Evolutionary conservation across 1,140 invertebrate genomes (phyloP), one percentile per base, ranked within the genome.

Genomic region (Bombus vancouverensis): DNA sequence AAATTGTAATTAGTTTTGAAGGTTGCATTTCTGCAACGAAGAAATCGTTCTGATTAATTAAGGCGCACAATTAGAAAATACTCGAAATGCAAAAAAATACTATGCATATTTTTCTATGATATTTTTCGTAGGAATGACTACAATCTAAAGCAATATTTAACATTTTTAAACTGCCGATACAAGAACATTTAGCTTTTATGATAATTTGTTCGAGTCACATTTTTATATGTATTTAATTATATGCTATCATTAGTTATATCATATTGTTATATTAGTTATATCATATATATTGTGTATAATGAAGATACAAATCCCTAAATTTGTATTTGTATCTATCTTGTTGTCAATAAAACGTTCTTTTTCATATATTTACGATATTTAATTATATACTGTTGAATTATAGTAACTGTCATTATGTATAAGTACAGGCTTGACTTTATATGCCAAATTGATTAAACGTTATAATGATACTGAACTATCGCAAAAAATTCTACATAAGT

Each of bases 301-400:
- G 4, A 22, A 22, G 37, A 70, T 53, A 6, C 9, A 76, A 83
- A 28, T 47, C 22, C 25, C 6, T 2, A 12, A 34, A 65, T 77
- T 37, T 76, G 44, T 76, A 77, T 83, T 42, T 57, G n/a, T 78
- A 83, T 78, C 53, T 57, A 78, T 6, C 12, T 66, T 57, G 62
- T 77, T 83, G 62, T 78, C n/a, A 78, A 70, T 83, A 83, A 83
- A 83, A 57, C n/a, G 2, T 83, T 13, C 28, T 28, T 62, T 62
- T 66, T 32, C 15, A 66, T 32, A 32, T 18, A 66, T 66, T 66
- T 32, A 32, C 15, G 4, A 18, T 66, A 32, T 66, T 66, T 66
- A 66, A 66, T 18, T 15, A 66, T 66, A n/a, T 32, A 66, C 6
- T 18, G 22, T 25, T 37, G 10, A 37, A 68, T 68, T 18, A 18